Percentiles rank a stretch among this genome's conserved stretches.
phyloP scores from a whole-genome alignment of 2,113 vertebrate genomes.

The Tychaedon coryphoeus region DNA sequence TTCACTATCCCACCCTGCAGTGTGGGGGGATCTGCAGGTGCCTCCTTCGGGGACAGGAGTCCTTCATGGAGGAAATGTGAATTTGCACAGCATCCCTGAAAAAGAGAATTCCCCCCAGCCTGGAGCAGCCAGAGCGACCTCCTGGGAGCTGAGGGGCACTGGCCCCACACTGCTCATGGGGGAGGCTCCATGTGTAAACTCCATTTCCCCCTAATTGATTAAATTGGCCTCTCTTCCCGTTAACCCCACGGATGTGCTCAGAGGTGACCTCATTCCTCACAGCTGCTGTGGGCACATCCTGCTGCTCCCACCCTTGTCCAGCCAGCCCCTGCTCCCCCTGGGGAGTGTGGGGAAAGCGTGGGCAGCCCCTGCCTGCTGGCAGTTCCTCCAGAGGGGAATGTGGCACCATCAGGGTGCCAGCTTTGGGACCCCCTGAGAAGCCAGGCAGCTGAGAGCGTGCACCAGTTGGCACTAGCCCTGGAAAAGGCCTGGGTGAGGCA shows the following conservation, averaged over 20 bases:
- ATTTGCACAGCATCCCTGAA: neutral
- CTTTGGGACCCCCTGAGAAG: neutral
- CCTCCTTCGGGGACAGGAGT: neutral
- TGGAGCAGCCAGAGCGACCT: neutral
- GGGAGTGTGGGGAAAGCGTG: neutral
- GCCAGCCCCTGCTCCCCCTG: neutral
- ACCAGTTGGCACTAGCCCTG: neutral
- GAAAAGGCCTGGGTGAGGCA: neutral
- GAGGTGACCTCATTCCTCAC: conserved; percentile 20
- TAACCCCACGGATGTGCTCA: neutral
- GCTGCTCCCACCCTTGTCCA: neutral
- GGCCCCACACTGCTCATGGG: accelerated
- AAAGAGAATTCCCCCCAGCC: neutral
- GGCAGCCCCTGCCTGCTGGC: neutral
- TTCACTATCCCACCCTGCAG: accelerated
- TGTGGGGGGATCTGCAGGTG: accelerated
- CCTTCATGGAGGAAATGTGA: neutral
- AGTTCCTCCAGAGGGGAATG: accelerated
- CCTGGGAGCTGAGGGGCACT: accelerated
- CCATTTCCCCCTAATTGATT: neutral
- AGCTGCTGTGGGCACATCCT: neutral
- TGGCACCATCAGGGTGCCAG: neutral
- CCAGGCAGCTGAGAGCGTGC: accelerated
- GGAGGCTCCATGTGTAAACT: neutral
- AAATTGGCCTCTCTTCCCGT: neutral